Percentiles rank a stretch among this genome's conserved stretches.
Conservation (phyloP, 2,113 vertebrate genomes). For the Emydocephalus ijimae region DNA sequence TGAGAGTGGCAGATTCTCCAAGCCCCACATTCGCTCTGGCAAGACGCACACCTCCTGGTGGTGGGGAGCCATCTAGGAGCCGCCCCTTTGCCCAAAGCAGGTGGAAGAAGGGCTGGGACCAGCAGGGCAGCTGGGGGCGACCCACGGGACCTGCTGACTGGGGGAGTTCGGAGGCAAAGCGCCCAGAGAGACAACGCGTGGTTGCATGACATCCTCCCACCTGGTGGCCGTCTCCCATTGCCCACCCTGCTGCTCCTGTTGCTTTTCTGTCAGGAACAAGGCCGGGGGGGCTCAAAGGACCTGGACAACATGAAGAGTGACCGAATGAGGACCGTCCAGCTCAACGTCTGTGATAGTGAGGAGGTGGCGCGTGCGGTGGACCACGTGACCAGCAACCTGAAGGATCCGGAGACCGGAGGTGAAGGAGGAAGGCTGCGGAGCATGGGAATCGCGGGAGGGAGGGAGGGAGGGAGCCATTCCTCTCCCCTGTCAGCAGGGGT, state of each 20-base stretch:
- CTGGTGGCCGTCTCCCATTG: background rate
- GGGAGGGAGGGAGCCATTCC: too few species aligned
- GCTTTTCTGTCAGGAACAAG: conserved; percentile 65
- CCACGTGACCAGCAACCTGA: conserved; percentile 50
- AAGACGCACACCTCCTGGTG: background rate
- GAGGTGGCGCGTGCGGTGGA: conserved; percentile 68
- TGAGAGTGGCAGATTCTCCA: background rate
- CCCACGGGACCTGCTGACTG: background rate
- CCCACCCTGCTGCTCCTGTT: background rate
- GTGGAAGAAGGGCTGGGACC: background rate
- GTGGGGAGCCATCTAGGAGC: background rate
- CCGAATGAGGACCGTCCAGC: conserved; percentile 72
- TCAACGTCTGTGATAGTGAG: conserved; percentile 72
- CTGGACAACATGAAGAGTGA: conserved; percentile 74
- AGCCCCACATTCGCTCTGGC: background rate
- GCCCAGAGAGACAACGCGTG: background rate
- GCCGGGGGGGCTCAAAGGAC: conserved; percentile 67
- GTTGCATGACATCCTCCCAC: background rate
- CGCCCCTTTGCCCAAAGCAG: background rate
- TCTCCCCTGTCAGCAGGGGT: background rate
- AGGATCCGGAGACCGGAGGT: conserved; percentile 68
- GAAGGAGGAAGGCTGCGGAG: too few species aligned
- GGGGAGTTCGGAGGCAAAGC: background rate
- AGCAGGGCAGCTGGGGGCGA: background rate
- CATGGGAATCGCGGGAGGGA: too few species aligned